Conservation (phyloP, 2,888 invertebrate species). For the Strigamia transsilvanica region DNA sequence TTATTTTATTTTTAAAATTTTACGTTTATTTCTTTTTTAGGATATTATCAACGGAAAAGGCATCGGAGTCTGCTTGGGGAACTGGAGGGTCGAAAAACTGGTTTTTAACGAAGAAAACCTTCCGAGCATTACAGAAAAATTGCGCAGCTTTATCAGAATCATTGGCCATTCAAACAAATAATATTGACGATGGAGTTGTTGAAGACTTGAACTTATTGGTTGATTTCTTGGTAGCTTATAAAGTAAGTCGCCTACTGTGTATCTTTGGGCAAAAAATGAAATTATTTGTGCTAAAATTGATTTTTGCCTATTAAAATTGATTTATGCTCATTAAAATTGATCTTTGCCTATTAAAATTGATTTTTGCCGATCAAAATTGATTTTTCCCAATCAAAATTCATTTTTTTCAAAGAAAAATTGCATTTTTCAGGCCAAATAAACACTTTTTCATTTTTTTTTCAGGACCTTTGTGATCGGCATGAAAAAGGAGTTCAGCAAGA, state of each 20-base stretch:
- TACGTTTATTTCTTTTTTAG: background rate
- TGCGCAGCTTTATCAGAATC: background rate
- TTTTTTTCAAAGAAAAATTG: too few species aligned
- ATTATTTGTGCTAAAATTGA: too few species aligned
- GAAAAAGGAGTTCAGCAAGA: conserved; percentile 55
- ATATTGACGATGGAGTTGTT: conserved; percentile 54
- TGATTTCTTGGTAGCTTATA: conserved; percentile 54
- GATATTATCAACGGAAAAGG: conserved; percentile 2
- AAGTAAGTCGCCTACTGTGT: too few species aligned
- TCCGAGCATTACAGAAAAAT: background rate
- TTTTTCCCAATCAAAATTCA: too few species aligned
- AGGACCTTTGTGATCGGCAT: conserved; percentile 55
- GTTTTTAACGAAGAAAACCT: conserved; percentile 52
- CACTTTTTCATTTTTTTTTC: background rate
- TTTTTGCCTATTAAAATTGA: background rate
- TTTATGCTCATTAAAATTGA: too few species aligned
- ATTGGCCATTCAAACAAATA: conserved; percentile 17
- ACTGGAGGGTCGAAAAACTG: conserved; percentile 54
- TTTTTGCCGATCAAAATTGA: too few species aligned
- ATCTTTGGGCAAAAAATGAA: too few species aligned
- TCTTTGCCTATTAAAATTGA: background rate
- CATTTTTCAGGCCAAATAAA: background rate
- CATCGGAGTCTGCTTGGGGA: conserved; percentile 53
- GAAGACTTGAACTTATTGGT: conserved; percentile 54
- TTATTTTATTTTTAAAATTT: background rate